Base-by-base conservation (phyloP, 2,113 vertebrate genomes). In the Carassius carassius region DNA sequence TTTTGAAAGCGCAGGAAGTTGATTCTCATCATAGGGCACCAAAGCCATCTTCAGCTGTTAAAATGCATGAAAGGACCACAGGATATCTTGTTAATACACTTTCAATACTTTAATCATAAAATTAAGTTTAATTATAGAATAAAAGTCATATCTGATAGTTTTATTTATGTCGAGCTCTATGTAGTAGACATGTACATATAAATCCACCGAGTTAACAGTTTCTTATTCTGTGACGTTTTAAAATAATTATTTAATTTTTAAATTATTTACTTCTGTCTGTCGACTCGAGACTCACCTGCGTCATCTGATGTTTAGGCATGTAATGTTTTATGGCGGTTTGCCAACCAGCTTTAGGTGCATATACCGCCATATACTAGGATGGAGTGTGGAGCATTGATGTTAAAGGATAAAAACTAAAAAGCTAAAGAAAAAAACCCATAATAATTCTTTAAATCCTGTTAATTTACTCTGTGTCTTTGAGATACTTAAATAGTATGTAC, bases 21-120 rank as follows among this genome's bases (percentile, higher is more conserved):
- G 14, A 0, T 90, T 91, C 8, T 94, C 94, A 1, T 93, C 92
- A 56, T 98, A 99, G 0, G 96, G 96, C 51, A 99, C 96, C 35
- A 99, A 87, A 58, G 97, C 97, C 98, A 99, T 99, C 56, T 51
- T 84, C 58, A 67, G 65, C 32, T 82, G 65, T 5, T 14, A 41
- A 58, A n/a, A 69, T 72, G 6, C 11, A 11, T 56, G 25, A n/a
- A 69, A 82, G 56, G 8, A 58, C 17, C 9, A 14, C 49, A 75
- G 51, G 5, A 44, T 5, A 3, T 25, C 2, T 54, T 19, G 51
- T 7, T 54, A 17, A 51, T 51, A 19, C 2, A 19, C 17, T 19
- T 54, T 54, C 5, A 19, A 19, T 54, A 54, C n/a, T 1, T 32
- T 4, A 29, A 76, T 73, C 19, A 72, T 21, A 3, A 73, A 72